Percentiles rank a stretch among this genome's conserved stretches.
Evolutionary conservation across 1,140 invertebrate genomes (phyloP).

Genomic region (Magallana angulata): DNA sequence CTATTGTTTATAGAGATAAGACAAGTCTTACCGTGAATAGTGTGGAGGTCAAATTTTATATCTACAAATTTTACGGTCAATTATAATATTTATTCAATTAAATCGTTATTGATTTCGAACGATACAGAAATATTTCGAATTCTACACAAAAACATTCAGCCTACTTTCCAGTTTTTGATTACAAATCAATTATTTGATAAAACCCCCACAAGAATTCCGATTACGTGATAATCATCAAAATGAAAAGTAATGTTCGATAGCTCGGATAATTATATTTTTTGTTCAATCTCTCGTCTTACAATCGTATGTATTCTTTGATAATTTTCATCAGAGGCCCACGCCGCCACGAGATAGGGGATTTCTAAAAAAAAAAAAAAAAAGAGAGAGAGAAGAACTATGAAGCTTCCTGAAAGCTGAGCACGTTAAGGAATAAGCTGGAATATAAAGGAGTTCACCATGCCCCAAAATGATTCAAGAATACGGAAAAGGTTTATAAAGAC

Average conservation of each 20-base stretch:
- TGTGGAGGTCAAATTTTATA: not conserved
- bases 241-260: too few relatives aligned
- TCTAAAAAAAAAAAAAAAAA: too few relatives aligned
- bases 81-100: not conserved
- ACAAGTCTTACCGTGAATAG: not conserved
- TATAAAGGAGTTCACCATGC: too few relatives aligned
- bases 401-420: too few relatives aligned
- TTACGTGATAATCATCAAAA: not conserved
- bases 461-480: too few relatives aligned
- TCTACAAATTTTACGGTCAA: not conserved
- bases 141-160: not conserved
- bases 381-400: too few relatives aligned
- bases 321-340: not conserved
- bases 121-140: not conserved
- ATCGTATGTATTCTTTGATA: not conserved
- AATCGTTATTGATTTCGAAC: not conserved
- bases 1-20: not conserved
- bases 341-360: not conserved
- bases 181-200: constrained; percentile 11
- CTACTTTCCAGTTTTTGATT: not conserved
- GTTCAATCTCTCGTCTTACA: not conserved
- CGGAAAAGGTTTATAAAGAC: too few relatives aligned
- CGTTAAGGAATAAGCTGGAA: too few relatives aligned
- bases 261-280: too few relatives aligned
- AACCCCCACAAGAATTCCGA: not conserved